phyloP scores from a whole-genome alignment of 1,140 invertebrate genomes.

The Chrysomallon squamiferum region DNA sequence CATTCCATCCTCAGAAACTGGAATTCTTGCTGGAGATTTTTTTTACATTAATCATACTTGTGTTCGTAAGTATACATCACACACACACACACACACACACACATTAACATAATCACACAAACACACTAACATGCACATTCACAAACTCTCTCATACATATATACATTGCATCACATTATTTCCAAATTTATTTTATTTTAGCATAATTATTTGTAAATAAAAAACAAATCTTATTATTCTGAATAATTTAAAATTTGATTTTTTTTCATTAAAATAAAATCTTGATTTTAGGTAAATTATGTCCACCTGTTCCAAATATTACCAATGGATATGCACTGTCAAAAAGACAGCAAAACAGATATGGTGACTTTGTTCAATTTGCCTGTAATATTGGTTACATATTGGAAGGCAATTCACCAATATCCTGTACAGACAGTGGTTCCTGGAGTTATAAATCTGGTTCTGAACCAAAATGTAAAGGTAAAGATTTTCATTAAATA shows the following conservation, averaged over 20 bases:
- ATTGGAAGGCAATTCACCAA: slow-evolving; percentile 81
- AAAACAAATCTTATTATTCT: too few species aligned
- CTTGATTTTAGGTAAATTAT: not conserved
- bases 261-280: too few species aligned
- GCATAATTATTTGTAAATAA: too few species aligned
- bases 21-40: slow-evolving; percentile 8
- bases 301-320: not conserved
- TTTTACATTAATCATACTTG: slow-evolving; percentile 19
- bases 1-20: slow-evolving; percentile 1
- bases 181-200: too few species aligned
- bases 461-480: slow-evolving; percentile 85
- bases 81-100: too few species aligned
- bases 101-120: too few species aligned
- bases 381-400: slow-evolving; percentile 95
- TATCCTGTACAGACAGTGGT: slow-evolving; percentile 88
- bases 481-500: slow-evolving; percentile 68
- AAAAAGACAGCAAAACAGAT: slow-evolving; percentile 83
- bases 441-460: slow-evolving; percentile 86
- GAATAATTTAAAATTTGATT: too few species aligned
- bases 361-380: slow-evolving; percentile 88
- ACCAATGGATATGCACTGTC: slow-evolving; percentile 85
- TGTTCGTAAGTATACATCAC: slow-evolving; percentile 23
- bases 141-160: too few species aligned
- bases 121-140: too few species aligned
- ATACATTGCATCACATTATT: too few species aligned